Evolutionary conservation across 1,140 invertebrate genomes (phyloP).

Genomic region (Agraylea sexmaculata): DNA sequence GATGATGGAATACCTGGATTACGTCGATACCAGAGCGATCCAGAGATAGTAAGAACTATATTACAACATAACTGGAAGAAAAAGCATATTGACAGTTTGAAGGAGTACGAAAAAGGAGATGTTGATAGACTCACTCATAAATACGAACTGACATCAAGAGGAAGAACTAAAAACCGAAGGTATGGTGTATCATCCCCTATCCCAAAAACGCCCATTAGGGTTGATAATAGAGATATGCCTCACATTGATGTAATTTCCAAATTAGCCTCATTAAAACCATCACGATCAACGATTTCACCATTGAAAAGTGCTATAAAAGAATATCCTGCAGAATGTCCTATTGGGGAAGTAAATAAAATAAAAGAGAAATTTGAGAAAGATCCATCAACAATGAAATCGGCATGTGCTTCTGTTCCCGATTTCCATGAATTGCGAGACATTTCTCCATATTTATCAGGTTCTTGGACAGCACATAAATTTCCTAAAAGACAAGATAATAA

Average conservation of each 20-base stretch:
- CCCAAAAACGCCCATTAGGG: conserved; percentile 46
- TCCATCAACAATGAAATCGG: conserved; percentile 59
- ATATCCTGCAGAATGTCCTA: conserved; percentile 40
- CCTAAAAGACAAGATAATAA: conserved; percentile 53
- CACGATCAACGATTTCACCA: conserved; percentile 24
- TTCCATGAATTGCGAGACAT: conserved; percentile 64
- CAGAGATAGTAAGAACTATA: conserved; percentile 53
- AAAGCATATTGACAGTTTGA: conserved; percentile 32
- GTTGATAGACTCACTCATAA: conserved; percentile 48
- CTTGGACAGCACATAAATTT: conserved; percentile 65
- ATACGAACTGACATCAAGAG: conserved; percentile 41
- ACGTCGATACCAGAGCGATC: conserved; percentile 61
- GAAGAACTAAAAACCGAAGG: conserved; percentile 39
- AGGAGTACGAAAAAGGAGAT: conserved; percentile 44
- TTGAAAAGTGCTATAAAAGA: conserved; percentile 31
- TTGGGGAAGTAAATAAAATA: conserved; percentile 56
- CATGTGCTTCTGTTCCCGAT: conserved; percentile 72
- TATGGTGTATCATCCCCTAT: conserved; percentile 47
- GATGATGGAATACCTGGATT: conserved; percentile 35
- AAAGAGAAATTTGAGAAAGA: conserved; percentile 54
- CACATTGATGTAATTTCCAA: conserved; percentile 82
- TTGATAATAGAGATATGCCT: conserved; percentile 66
- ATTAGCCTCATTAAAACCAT: conserved; percentile 54
- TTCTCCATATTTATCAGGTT: conserved; percentile 59
- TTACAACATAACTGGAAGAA: conserved; percentile 36